phyloP scores from a whole-genome alignment of 2,113 vertebrate species.

The Noctilio leporinus region DNA sequence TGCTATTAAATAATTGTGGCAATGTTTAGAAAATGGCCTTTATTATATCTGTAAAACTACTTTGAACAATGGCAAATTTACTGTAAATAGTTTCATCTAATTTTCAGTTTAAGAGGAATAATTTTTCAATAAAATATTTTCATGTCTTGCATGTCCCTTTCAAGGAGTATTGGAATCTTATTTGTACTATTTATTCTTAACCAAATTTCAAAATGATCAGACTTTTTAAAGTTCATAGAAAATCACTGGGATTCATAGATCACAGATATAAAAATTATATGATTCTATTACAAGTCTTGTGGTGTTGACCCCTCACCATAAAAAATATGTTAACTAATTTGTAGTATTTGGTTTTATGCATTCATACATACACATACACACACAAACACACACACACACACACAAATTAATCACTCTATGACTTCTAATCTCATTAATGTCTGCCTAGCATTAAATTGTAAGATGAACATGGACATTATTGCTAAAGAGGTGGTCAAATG shows the following conservation, averaged over 20 bases:
- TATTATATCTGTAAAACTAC: background rate
- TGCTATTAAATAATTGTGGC: background rate
- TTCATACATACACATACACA: background rate
- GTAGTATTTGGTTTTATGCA: background rate
- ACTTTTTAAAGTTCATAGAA: background rate
- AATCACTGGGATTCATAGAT: background rate
- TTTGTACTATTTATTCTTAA: background rate
- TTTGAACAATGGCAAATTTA: background rate
- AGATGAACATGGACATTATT: background rate
- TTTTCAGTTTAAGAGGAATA: background rate
- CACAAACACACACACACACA: background rate
- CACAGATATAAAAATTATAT: background rate
- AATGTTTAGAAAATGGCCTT: background rate
- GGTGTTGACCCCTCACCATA: background rate
- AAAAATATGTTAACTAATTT: background rate
- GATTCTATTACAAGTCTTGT: background rate
- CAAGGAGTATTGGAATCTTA: background rate
- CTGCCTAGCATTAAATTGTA: background rate
- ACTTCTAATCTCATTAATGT: background rate
- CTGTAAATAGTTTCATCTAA: background rate
- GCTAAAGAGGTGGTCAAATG: background rate
- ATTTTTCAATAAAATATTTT: conserved; percentile 7
- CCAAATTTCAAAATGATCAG: background rate
- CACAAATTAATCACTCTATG: background rate
- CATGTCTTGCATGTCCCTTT: background rate